These are phyloP conservation scores for Paramuricea clavata DNA, from an alignment of 92 coral and sea anemone genomes.

Conservation along the genomic window DNA sequence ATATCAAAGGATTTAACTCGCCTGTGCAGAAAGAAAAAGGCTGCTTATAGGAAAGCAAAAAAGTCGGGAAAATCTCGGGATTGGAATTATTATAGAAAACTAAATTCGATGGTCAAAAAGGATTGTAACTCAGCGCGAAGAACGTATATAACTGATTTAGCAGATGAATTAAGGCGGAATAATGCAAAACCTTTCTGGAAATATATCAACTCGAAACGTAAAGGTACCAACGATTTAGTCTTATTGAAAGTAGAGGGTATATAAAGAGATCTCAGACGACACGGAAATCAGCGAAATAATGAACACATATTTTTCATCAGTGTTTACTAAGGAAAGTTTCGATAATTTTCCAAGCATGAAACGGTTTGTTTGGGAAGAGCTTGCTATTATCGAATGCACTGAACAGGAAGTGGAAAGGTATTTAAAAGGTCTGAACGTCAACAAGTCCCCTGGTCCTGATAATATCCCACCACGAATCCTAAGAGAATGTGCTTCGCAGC, in stretches of 20 bases:
- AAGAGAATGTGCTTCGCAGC: no score
- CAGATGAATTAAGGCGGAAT: conserved; percentile 50
- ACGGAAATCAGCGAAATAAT: neutral
- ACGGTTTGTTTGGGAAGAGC: neutral
- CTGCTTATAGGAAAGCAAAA: conserved; percentile 58
- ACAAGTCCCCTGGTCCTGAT: no score
- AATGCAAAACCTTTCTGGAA: conserved; percentile 70
- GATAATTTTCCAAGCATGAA: neutral
- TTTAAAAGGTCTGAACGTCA: neutral
- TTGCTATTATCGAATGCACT: neutral
- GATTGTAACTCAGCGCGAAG: conserved; percentile 59
- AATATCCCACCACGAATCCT: no score
- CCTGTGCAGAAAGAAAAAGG: conserved; percentile 62
- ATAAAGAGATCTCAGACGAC: neutral
- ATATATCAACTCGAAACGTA: conserved; percentile 53
- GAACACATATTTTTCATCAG: conserved; percentile 3
- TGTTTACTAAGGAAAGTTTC: neutral
- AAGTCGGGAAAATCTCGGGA: neutral
- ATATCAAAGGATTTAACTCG: conserved; percentile 57
- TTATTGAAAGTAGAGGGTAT: neutral
- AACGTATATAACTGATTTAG: conserved; percentile 43
- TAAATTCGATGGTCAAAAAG: conserved; percentile 51
- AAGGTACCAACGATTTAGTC: conserved; percentile 17
- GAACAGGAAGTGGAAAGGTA: neutral
- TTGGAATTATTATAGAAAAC: conserved; percentile 1